Percentiles rank a stretch among this genome's conserved stretches.
Evolutionary conservation across 1,140 invertebrate genomes (phyloP).

Genomic region (Nasonia vitripennis): DNA sequence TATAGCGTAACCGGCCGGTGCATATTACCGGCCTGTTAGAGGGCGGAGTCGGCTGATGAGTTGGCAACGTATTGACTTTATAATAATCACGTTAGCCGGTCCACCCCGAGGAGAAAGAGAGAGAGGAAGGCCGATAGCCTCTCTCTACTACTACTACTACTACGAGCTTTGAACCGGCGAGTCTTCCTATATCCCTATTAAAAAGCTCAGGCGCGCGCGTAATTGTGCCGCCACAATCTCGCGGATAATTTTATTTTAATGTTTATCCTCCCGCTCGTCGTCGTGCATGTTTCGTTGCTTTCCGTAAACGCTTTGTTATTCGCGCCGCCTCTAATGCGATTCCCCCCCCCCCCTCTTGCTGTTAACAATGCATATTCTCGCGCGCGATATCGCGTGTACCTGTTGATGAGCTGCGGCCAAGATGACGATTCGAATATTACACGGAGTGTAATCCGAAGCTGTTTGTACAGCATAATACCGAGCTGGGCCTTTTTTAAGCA

Average conservation of each 20-base stretch:
- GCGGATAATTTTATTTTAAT: conserved; percentile 49
- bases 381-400: background rate
- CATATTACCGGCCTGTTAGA: conserved; percentile 73
- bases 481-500: background rate
- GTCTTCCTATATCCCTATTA: conserved; percentile 41
- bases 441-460: background rate
- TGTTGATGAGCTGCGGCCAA: background rate
- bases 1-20: conserved; percentile 64
- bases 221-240: conserved; percentile 21
- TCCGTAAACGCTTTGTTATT: conserved; percentile 19
- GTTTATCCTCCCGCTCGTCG: conserved; percentile 4
- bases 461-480: background rate
- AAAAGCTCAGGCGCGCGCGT: conserved; percentile 17
- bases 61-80: conserved; percentile 74
- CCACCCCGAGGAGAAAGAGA: conserved; percentile 45
- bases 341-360: background rate
- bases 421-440: background rate
- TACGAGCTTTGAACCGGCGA: background rate
- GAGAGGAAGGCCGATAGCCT: conserved; percentile 20
- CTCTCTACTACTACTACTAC: background rate
- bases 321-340: background rate
- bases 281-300: conserved; percentile 25
- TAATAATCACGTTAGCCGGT: conserved; percentile 71
- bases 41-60: conserved; percentile 71
- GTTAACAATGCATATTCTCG: background rate